These are phyloP conservation scores for Agrochola litura DNA, from an alignment of 2,888 invertebrate genomes.

Conservation along the genomic window DNA sequence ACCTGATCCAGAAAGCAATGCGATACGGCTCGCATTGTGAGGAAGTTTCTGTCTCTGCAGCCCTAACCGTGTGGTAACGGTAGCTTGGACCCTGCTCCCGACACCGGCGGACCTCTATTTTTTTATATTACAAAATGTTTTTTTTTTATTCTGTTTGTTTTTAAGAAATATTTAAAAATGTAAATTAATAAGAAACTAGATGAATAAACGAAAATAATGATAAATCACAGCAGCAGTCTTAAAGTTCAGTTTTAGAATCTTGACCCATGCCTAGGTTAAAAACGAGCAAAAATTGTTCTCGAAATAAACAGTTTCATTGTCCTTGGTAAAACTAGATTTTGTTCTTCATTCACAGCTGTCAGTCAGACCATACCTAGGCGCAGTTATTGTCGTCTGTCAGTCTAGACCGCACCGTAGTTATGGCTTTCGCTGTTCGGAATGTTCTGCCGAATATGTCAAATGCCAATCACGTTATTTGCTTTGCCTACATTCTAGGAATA, in stretches of 20 bases:
- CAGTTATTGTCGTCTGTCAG: constrained; percentile 35
- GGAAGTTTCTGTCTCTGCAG: too few relatives aligned
- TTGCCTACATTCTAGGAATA: constrained; percentile 29
- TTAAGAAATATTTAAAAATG: too few relatives aligned
- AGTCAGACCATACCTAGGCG: constrained; percentile 37
- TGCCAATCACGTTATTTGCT: constrained; percentile 38
- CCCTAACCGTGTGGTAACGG: too few relatives aligned
- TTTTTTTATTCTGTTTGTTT: too few relatives aligned
- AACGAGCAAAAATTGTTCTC: background rate
- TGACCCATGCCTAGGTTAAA: background rate
- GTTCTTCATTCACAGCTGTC: constrained; percentile 8
- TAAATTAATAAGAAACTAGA: too few relatives aligned
- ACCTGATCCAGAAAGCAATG: too few relatives aligned
- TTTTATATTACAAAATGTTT: too few relatives aligned
- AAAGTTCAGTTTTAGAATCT: background rate
- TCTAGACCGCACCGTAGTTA: constrained; percentile 47
- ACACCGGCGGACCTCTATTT: too few relatives aligned
- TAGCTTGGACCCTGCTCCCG: too few relatives aligned
- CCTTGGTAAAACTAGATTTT: background rate
- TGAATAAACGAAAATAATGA: too few relatives aligned
- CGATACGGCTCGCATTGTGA: too few relatives aligned
- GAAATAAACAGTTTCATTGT: too few relatives aligned
- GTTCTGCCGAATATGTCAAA: constrained; percentile 51
- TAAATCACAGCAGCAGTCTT: background rate
- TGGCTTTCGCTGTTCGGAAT: constrained; percentile 46